phyloP scores from a whole-genome alignment of 1,140 invertebrate genomes.

The Nilaparvata lugens region DNA sequence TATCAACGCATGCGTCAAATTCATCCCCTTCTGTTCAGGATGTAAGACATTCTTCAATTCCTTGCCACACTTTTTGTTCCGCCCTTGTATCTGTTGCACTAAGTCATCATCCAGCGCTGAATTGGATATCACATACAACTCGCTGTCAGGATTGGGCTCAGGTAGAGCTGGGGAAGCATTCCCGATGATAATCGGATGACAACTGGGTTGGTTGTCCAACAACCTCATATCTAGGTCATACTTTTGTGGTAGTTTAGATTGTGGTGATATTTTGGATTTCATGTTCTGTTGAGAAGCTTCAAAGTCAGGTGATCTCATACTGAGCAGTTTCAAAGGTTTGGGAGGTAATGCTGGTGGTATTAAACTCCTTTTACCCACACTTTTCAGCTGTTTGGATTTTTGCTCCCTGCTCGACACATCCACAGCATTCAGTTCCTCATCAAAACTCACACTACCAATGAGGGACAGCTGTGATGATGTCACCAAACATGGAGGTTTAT shows the following conservation, averaged over 20 bases:
- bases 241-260: not conserved
- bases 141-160: constrained; percentile 18
- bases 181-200: not conserved
- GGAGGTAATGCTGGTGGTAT: constrained; percentile 54
- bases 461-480: not conserved
- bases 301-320: constrained; percentile 3
- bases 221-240: not conserved
- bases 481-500: not conserved
- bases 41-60: not conserved
- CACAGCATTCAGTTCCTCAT: not conserved
- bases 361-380: not conserved
- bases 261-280: not conserved
- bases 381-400: not conserved
- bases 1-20: constrained; percentile 1
- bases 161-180: constrained; percentile 2
- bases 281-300: not conserved
- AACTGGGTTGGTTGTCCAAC: constrained; percentile 6
- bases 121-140: constrained; percentile 28
- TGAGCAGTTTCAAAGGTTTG: constrained; percentile 39
- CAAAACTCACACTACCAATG: not conserved
- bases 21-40: constrained; percentile 7
- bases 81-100: constrained; percentile 18
- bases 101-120: constrained; percentile 25
- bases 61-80: not conserved
- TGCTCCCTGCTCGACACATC: not conserved